Conservation (phyloP, 2,888 invertebrate genomes). For the Agonopterix alstromeriana region DNA sequence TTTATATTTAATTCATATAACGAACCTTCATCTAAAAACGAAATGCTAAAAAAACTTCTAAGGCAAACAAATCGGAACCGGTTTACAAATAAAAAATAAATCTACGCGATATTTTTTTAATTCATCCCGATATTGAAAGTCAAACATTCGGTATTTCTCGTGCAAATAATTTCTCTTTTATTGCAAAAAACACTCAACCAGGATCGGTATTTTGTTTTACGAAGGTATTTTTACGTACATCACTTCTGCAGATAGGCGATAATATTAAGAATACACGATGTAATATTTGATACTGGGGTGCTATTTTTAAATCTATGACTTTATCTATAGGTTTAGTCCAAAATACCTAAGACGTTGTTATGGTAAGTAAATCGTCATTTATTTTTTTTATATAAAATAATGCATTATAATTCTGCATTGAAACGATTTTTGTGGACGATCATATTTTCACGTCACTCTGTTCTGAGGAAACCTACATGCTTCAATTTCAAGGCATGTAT, state of each 20-base stretch:
- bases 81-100: background rate
- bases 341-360: too few relatives aligned
- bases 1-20: too few relatives aligned
- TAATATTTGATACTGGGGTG: background rate
- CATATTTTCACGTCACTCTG: too few relatives aligned
- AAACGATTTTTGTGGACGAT: too few relatives aligned
- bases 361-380: too few relatives aligned
- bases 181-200: constrained; percentile 22
- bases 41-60: background rate
- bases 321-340: too few relatives aligned
- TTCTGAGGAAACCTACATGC: too few relatives aligned
- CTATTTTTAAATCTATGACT: constrained; percentile 4
- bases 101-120: constrained; percentile 1
- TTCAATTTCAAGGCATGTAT: too few relatives aligned
- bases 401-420: too few relatives aligned
- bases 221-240: constrained; percentile 17
- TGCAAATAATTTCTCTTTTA: constrained; percentile 20
- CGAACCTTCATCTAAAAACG: too few relatives aligned
- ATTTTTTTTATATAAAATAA: too few relatives aligned
- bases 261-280: constrained; percentile 9
- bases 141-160: constrained; percentile 8
- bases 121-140: constrained; percentile 7
- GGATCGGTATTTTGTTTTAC: constrained; percentile 19
- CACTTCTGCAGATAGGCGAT: constrained; percentile 6
- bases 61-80: background rate